phyloP scores from a whole-genome alignment of 2,888 invertebrate genomes.

The Nipponacmea schrenckii region DNA sequence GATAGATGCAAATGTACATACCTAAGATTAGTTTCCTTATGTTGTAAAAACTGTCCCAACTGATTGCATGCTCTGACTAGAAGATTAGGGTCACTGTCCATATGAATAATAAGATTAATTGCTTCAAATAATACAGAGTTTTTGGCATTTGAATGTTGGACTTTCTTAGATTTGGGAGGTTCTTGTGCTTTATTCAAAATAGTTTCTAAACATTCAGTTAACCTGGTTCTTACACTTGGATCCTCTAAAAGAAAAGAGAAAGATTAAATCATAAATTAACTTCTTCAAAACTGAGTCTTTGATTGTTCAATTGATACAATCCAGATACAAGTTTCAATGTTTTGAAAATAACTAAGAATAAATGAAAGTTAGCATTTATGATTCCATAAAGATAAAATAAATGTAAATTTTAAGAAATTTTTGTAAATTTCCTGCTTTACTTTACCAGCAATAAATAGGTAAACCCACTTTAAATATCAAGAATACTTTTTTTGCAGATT shows the following conservation, averaged over 20 bases:
- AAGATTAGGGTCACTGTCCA: slow-evolving; percentile 96
- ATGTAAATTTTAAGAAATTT: too few relatives aligned
- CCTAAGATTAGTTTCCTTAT: slow-evolving; percentile 95
- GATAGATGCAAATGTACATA: slow-evolving; percentile 35
- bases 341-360: too few relatives aligned
- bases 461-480: too few relatives aligned
- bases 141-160: slow-evolving; percentile 99
- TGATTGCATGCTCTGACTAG: slow-evolving; percentile 98
- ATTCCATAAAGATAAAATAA: too few relatives aligned
- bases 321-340: too few relatives aligned
- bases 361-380: too few relatives aligned
- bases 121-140: slow-evolving; percentile 99
- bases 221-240: slow-evolving; percentile 92
- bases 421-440: too few relatives aligned
- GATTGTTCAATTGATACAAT: background rate
- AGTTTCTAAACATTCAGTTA: slow-evolving; percentile 97
- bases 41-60: slow-evolving; percentile 93
- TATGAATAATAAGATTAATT: slow-evolving; percentile 98
- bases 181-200: slow-evolving; percentile 99
- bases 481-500: too few relatives aligned
- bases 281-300: background rate
- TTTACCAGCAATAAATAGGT: too few relatives aligned
- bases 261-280: background rate
- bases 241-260: slow-evolving; percentile 71
- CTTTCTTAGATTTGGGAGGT: slow-evolving; percentile 97